Base-by-base conservation (phyloP, 1,140 invertebrate genomes). In the Ips nitidus region DNA sequence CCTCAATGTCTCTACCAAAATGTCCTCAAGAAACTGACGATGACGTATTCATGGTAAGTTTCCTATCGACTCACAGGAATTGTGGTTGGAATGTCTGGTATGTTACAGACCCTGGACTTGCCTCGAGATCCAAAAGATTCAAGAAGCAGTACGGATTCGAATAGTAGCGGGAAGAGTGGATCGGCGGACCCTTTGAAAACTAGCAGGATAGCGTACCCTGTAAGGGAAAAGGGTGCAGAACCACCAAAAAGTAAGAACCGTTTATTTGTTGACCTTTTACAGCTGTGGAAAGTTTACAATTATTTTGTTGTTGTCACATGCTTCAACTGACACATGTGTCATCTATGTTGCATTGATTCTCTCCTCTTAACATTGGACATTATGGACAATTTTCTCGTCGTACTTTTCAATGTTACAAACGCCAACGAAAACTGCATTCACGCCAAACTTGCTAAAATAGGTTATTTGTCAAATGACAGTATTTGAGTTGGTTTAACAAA, bases 1-100 rank as follows among this genome's bases (percentile, higher is more conserved):
- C 79, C 57, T 72, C 73, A 69, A 71, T 81, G 78, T 66, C 75
- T 58, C 81, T 82, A 57, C 80, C 82, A 73, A 86, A 85, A 83
- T 85, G 82, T 77, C 80, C 81, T 71, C 77, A 85, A 87, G 90
- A 90, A 82, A 85, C 87, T 73, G 89, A 89, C 67, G 91, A 93
- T 80, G 91, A 93, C 80, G 91, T 93, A 75, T 93, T 93, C 82
- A 92, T 93, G 91, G 90, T 91, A 82, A 84, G 84, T 80, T 69
- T 50, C 59, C 6, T 37, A 38, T 37, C 45, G 4, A 52, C n/a
- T 53, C 52, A 53, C 22, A 53, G 36, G 6, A 53, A 22, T 22
- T 22, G 22, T 22, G 22, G 4, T 47, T 47, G 43, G 43, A 47
- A 47, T 37, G n/a, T 55, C 37, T 55, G n/a, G 1, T 37, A 6